Conservation (phyloP, 2,113 vertebrate species). For the Sinosuthora webbiana region DNA sequence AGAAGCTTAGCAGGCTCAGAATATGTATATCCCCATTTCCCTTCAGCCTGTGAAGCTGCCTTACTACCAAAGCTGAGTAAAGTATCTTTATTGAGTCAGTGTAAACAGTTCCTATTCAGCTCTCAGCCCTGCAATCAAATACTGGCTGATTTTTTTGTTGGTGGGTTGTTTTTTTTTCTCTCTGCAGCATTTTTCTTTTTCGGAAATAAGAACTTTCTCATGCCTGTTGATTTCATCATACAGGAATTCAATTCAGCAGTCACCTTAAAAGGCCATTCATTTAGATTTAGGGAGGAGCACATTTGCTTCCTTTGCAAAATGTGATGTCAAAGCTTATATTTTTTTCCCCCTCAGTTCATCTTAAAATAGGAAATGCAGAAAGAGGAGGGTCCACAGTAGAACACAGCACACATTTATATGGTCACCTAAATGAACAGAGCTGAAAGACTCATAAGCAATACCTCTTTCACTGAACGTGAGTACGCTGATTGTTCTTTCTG, state of each 20-base stretch:
- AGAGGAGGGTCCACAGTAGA: background rate
- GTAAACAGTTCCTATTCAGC: constrained; percentile 23
- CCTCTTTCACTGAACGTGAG: background rate
- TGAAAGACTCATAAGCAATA: background rate
- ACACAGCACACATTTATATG: background rate
- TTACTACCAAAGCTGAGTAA: constrained; percentile 36
- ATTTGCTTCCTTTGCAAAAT: constrained; percentile 42
- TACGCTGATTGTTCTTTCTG: background rate
- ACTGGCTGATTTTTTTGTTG: background rate
- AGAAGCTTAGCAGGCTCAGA: constrained; percentile 64
- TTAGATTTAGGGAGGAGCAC: constrained; percentile 22
- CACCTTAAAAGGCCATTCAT: constrained; percentile 65
- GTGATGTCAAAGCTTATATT: constrained; percentile 6
- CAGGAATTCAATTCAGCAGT: constrained; percentile 62
- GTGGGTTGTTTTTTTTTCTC: background rate
- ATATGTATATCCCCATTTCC: constrained; percentile 52
- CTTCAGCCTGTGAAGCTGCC: constrained; percentile 50
- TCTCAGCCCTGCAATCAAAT: background rate
- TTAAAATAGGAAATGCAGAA: constrained; percentile 3
- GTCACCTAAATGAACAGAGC: background rate
- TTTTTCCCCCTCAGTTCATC: background rate
- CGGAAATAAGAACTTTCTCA: constrained; percentile 22
- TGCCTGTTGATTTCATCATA: constrained; percentile 40
- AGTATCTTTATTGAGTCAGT: constrained; percentile 36
- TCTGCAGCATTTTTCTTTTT: constrained; percentile 23